Base-by-base conservation (phyloP, 2,113 vertebrate genomes). In the Porphyrio hochstetteri region DNA sequence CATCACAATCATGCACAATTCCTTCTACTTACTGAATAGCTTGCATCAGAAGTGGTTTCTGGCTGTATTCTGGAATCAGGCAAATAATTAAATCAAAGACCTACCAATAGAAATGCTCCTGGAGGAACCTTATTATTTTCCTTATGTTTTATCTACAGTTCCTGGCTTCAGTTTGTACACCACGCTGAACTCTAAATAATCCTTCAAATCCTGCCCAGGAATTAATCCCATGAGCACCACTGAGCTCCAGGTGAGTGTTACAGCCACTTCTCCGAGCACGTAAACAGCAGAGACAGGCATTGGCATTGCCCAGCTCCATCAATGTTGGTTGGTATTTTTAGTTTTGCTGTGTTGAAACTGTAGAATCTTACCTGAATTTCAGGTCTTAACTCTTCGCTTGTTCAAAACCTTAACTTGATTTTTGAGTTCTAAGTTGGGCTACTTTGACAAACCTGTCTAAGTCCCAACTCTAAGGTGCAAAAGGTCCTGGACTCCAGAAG, bases 51-150 rank as follows among this genome's bases (percentile, higher is more conserved):
- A 92, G 38, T 4, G 61, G 27, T 82, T 94, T 53, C 88, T 86
- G 69, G 21, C 38, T 71, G 65, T 81, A 24, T 65, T 91, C 57
- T 86, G 68, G 61, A 93, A 84, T 76, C 35, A 60, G 61, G n/a
- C 38, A 92, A 88, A 88, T 93, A 88, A 96, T 93, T 91, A 92
- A 93, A 95, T 92, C 72, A 93, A 90, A 81, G 69, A 55, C n/a
- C 11, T 21, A 72, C 24, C 23, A 31, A 91, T 20, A 63, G 48
- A 71, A 90, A 72, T 57, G 71, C 25, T 95, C 63, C 48, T 29
- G 35, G 65, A 86, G 31, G 68, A 88, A 48, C 10, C 31, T 84
- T 48, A 33, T 92, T 93, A 67, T 88, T 83, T 90, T 75, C 48
- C 44, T 63, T n/a, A 65, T 40, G n/a, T 93, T 96, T 88, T 61